Evolutionary conservation across 2,113 vertebrate genomes (phyloP).

Genomic region (Podarcis cretensis): DNA sequence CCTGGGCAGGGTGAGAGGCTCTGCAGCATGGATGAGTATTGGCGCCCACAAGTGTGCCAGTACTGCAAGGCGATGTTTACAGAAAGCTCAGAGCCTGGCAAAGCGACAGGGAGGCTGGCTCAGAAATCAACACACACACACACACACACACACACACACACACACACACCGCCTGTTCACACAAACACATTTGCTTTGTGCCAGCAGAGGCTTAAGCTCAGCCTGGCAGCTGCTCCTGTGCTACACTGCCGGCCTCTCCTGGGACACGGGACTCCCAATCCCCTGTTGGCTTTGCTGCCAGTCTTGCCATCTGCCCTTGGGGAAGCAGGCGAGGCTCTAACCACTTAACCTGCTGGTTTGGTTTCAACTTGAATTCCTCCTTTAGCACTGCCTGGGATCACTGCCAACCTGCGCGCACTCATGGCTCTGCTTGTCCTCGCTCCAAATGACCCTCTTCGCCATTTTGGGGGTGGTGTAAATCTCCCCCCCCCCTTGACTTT

Average conservation of each 20-base stretch:
- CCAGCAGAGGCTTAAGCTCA: neutral
- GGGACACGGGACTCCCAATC: neutral
- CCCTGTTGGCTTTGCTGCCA: neutral
- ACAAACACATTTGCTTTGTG: no score
- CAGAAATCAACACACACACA: no score
- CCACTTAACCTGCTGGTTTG: neutral
- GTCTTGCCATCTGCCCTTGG: neutral
- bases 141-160: no score
- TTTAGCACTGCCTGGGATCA: neutral
- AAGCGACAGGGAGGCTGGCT: no score
- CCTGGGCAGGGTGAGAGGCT: no score
- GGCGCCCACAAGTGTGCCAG: no score
- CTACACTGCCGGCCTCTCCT: neutral
- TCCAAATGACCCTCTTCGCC: no score
- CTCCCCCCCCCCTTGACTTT: neutral
- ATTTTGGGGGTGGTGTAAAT: neutral
- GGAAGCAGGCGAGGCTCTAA: neutral
- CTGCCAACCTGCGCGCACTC: neutral
- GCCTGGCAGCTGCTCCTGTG: neutral
- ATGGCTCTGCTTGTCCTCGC: no score
- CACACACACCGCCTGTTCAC: no score
- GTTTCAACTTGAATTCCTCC: neutral
- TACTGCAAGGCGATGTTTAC: no score
- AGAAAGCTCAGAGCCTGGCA: no score
- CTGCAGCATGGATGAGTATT: no score